Base-by-base conservation (phyloP, 1,140 invertebrate species). In the Drosophila truncata region DNA sequence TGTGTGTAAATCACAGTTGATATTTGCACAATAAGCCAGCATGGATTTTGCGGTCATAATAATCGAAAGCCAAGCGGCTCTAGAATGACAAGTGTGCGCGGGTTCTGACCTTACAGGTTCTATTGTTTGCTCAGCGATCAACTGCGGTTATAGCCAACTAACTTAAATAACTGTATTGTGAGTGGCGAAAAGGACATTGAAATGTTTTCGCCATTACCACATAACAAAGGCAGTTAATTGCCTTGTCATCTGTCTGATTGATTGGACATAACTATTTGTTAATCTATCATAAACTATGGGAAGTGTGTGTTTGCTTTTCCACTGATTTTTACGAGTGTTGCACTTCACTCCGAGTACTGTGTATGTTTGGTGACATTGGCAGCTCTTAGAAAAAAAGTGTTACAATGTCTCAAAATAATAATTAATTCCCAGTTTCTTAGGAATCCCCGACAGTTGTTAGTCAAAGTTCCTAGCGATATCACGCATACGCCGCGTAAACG, bases 121-220 rank as follows among this genome's bases (percentile, higher is more conserved):
- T 54, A 59, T 78, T 75, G 60, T 69, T 82, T 70, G 57, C 42
- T 44, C 29, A 29, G n/a, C 62, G 57, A 60, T 65, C 47, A 55
- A 70, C 62, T 73, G 67, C 39, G 57, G 47, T 41, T 41, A 41
- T 59, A 25, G 44, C 20, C 13, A 20, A 11, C 10, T 55, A 63
- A 50, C 70, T 16, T 50, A 72, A 50, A 59, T 87, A 88, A 83
- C 84, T 80, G 80, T 83, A 80, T 33, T 79, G 58, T 55, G 47
- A 49, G 60, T 74, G 69, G 63, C 55, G 57, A 52, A 74, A 88
- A 88, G 85, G 85, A 88, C 85, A 88, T 88, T 88, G 85, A 88
- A 88, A 88, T 88, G 71, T 69, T 90, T 84, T 58, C 49, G 80
- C 83, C 74, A 63, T 86, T 73, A 79, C 52, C 55, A 39, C 69